Evolutionary conservation across 2,888 invertebrate species (phyloP), one percentile per base, ranked within the genome.

Genomic region (Pilophorus perplexus): DNA sequence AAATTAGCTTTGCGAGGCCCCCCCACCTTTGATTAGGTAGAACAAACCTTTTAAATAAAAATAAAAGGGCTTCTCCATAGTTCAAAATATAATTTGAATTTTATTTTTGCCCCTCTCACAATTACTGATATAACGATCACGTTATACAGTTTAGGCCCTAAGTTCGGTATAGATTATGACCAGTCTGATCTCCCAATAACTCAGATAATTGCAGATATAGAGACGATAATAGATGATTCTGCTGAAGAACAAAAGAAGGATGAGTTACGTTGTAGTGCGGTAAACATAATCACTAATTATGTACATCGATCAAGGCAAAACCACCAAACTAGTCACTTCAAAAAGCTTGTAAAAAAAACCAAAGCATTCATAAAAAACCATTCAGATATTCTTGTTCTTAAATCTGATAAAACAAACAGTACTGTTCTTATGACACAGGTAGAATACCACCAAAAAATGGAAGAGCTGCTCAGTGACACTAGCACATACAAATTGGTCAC

Each of bases 391-490:
- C 23, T 23, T 5, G 50, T 50, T 2, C n/a, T 50, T 6, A 22
- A 50, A 22, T 3, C 50, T 3, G 50, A 50, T n/a, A 50, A 50
- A 50, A 50, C 50, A 8, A 50, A 50, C n/a, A 22, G 14, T 50
- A 50, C 23, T 8, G 50, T 23, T n/a, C 5, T 50, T 2, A 50
- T 25, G 50, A 50, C 22, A 2, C 14, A n/a, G 14, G 23, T 6
- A 23, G 50, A 50, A 50, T 50, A 50, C 14, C 4, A n/a, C 2
- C 50, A 50, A 22, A 50, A 50, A 25, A 50, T 50, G 50, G 23
- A 50, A n/a, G 50, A 50, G 6, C n/a, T 50, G 12, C 14, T 50
- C 2, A 50, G 50, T 5, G 50, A 46, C n/a, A 23, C 23, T 23
- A 3, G 23, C 14, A 23, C 50, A 2, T 50, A 50, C 50, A 23